phyloP scores from a whole-genome alignment of 2,888 invertebrate species.

The Dastarcus helophoroides region DNA sequence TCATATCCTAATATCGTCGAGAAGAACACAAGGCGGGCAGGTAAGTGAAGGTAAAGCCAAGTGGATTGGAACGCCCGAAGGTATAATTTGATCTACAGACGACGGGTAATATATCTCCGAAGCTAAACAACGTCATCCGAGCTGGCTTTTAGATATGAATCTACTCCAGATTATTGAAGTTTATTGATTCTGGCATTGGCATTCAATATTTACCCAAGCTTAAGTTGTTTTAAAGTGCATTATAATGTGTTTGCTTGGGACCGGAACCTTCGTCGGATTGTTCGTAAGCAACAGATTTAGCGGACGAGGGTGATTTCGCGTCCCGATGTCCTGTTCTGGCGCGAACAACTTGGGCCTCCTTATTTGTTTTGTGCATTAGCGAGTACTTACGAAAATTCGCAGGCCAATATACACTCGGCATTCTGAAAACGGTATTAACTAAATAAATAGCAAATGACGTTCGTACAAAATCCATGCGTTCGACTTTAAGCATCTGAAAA shows the following conservation, averaged over 20 bases:
- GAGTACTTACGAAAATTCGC: constrained; percentile 13
- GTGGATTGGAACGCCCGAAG: constrained; percentile 12
- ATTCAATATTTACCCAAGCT: constrained; percentile 28
- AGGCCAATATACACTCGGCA: neutral
- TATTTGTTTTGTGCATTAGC: constrained; percentile 14
- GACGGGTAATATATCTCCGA: constrained; percentile 23
- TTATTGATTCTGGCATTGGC: constrained; percentile 30
- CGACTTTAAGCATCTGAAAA: too few relatives aligned
- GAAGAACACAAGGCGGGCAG: too few relatives aligned
- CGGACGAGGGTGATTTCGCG: too few relatives aligned
- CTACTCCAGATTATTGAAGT: constrained; percentile 23
- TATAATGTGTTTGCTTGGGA: constrained; percentile 26
- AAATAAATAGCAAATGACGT: too few relatives aligned
- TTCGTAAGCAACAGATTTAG: constrained; percentile 2
- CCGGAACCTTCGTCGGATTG: constrained; percentile 12
- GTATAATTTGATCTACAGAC: constrained; percentile 15
- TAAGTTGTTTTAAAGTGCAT: constrained; percentile 28
- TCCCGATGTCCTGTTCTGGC: too few relatives aligned
- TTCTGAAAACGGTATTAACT: too few relatives aligned
- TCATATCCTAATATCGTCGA: too few relatives aligned
- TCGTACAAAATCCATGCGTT: too few relatives aligned
- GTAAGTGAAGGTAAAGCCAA: constrained; percentile 3
- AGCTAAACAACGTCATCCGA: constrained; percentile 20
- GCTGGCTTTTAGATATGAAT: constrained; percentile 25
- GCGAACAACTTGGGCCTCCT: too few relatives aligned